Evolutionary conservation across 2,113 vertebrate genomes (phyloP), one percentile per base, ranked within the genome.

Genomic region (Pavo muticus): DNA sequence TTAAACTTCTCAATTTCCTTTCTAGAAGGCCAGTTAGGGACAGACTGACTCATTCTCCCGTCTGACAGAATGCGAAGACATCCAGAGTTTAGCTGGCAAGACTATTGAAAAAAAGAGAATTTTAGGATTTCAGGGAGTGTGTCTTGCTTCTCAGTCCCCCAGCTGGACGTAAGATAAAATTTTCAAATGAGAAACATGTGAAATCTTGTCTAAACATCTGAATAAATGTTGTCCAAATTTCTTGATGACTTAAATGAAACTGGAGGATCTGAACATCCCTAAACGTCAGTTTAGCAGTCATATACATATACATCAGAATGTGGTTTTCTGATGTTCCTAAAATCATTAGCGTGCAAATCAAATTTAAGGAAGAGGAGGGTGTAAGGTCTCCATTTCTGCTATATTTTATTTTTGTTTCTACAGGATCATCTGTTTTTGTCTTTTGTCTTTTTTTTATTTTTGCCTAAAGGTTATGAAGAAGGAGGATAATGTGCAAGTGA

Each of bases 1-100:
- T 97, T 94, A 96, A 74, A 90, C 73, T 78, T 96, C 95, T 97
- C 83, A 75, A 68, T 93, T 98, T 98, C 93, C 94, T 96, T 86
- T 94, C 95, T 96, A 93, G 93, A 97, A 97, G 96, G 96, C 97
- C 56, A 69, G 84, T 96, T 95, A 94, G 94, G 96, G 95, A 96
- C 89, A 95, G 75, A 87, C 73, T 98, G 97, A 97, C 94, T 97
- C 96, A 96, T 85, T 75, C 79, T 96, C 44, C 63, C 54, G 27
- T 96, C 90, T 96, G 88, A 97, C 93, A 94, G 94, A 96, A 92
- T 8, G 30, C 87, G 79, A 95, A 96, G 87, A 97, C 68, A 87
- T 97, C 87, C 77, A 95, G 75, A 91, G 80, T 96, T 97, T 88
- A 96, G 69, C 79, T 97, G 95, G 94, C 64, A 88, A 94, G 79